Base-by-base conservation (phyloP, 2,888 invertebrate genomes). In the Teinopalpus imperialis region DNA sequence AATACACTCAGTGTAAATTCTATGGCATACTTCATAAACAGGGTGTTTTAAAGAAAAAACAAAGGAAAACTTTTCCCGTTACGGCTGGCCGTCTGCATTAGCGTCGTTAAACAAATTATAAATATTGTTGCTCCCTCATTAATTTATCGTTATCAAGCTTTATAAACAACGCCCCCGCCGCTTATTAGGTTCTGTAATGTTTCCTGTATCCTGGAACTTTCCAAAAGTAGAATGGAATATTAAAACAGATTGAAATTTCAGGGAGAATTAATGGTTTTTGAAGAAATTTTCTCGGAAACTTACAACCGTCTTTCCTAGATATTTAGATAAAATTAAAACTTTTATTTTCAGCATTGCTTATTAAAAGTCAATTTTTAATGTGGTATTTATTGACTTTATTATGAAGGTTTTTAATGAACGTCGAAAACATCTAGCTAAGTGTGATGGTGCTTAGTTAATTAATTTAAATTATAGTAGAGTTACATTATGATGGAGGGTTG, bases 91-190 rank as follows among this genome's bases (percentile, higher is more conserved):
- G 27, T 20, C 45, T 45, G 34, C 57, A 48, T 42, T 55, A 62
- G 57, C 55, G 12, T 29, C 42, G 47, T 49, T 56, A 57, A 57
- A 59, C 57, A 61, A 62, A 61, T 62, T 60, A 58, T 54, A 61
- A 61, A 62, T 63, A 62, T 60, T 57, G 48, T 53, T 52, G 50
- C 48, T 49, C 42, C 49, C 48, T 51, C 52, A 48, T 54, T 60
- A 60, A 63, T 58, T 60, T 57, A 61, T 56, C 52, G 49, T 52
- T 53, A 40, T 40, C 39, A 40, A 40, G 40, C 34, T 45, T 45
- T 39, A 34, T 34, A 45, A 45, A 47, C 47, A 41, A 32, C 36
- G 16, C 36, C 40, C 43, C 16, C 34, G 27, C 23, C 27, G 21
- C 40, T 46, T 40, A 40, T 40, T 46, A 40, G 29, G 3, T 29